These are phyloP conservation scores for Tribolium madens DNA, from an alignment of 1,140 invertebrate species.

Conservation along the genomic window DNA sequence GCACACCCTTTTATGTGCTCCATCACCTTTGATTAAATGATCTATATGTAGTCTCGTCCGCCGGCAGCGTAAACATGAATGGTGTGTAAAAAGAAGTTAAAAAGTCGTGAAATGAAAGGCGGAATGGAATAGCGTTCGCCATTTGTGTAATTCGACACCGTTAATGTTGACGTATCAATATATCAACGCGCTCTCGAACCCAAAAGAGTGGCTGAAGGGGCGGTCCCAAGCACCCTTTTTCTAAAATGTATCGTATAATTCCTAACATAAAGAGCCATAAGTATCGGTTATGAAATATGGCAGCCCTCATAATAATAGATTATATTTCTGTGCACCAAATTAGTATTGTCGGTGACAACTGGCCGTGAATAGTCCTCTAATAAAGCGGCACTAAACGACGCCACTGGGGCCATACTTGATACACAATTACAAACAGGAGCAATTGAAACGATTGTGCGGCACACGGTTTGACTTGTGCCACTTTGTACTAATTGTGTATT, in stretches of 20 bases:
- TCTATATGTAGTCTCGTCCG: constrained; percentile 5
- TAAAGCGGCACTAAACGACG: constrained; percentile 54
- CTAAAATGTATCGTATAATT: constrained; percentile 51
- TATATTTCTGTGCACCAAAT: constrained; percentile 51
- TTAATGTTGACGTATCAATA: constrained; percentile 44
- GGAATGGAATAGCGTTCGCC: constrained; percentile 32
- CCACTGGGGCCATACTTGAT: constrained; percentile 2
- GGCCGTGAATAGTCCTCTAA: constrained; percentile 53
- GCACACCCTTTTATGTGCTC: not conserved
- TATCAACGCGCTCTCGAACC: constrained; percentile 22
- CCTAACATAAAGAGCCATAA: constrained; percentile 48
- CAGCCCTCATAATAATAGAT: constrained; percentile 52
- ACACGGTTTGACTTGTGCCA: constrained; percentile 19
- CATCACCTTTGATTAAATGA: constrained; percentile 18
- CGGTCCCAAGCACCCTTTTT: constrained; percentile 15
- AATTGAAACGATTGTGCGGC: constrained; percentile 14
- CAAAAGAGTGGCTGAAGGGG: constrained; percentile 2
- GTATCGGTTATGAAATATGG: constrained; percentile 53
- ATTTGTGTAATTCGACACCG: constrained; percentile 44
- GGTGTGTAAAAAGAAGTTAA: not conserved
- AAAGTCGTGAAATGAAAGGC: constrained; percentile 21
- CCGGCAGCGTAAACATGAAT: constrained; percentile 6
- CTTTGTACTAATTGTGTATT: constrained; percentile 23
- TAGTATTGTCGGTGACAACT: constrained; percentile 56
- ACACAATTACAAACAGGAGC: constrained; percentile 27